Evolutionary conservation across 2,113 vertebrate genomes (phyloP).

Genomic region (Morone chrysops): DNA sequence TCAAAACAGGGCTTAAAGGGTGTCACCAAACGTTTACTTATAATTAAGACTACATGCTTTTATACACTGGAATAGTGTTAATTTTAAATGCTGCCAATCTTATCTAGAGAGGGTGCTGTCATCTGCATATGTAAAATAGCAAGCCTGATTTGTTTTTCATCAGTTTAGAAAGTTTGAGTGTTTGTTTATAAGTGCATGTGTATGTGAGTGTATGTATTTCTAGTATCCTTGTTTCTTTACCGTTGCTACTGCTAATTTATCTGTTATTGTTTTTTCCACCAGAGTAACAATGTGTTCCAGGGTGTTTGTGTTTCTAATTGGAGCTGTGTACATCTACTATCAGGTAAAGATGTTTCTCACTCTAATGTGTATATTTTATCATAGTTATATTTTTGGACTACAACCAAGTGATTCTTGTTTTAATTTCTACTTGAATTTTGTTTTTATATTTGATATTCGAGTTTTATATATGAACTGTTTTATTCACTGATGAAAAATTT

Average conservation of each 20-base stretch:
- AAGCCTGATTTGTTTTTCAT: background rate
- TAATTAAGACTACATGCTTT: background rate
- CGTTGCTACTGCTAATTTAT: background rate
- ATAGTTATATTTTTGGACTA: background rate
- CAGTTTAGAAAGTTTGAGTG: background rate
- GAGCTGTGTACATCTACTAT: constrained; percentile 6
- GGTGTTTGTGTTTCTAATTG: constrained; percentile 30
- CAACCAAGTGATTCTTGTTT: background rate
- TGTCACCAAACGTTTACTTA: background rate
- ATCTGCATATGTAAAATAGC: background rate
- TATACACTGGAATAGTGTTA: background rate
- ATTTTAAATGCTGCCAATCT: background rate
- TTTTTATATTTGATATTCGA: background rate
- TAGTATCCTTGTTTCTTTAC: background rate
- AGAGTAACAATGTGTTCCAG: constrained; percentile 58
- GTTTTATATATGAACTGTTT: background rate
- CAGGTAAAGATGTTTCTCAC: constrained; percentile 42
- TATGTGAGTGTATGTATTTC: background rate
- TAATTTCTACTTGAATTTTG: background rate
- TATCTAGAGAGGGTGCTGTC: background rate
- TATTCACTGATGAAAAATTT: background rate
- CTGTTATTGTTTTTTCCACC: background rate
- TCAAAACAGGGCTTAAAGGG: background rate
- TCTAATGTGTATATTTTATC: background rate
- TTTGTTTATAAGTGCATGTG: background rate